These are phyloP conservation scores for Myzus persicae DNA, from an alignment of 1,140 invertebrate species.

Conservation along the genomic window DNA sequence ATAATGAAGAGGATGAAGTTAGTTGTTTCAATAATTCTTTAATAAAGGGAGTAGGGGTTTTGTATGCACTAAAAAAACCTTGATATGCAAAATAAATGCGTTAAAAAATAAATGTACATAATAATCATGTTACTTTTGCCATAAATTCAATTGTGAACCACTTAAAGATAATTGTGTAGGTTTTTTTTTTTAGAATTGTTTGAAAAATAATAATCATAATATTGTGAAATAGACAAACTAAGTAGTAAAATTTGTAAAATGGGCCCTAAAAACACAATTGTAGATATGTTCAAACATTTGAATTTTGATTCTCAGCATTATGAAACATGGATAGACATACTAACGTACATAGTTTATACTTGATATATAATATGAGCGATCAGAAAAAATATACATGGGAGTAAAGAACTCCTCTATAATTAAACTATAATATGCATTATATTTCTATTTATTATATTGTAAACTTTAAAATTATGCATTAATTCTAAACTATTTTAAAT, in stretches of 20 bases:
- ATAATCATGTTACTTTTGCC: no score
- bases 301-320: no score
- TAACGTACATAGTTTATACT: no score
- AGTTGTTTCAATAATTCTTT: not conserved
- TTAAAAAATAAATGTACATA: not conserved
- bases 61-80: not conserved
- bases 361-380: not conserved
- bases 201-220: not conserved
- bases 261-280: no score
- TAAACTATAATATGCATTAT: not conserved
- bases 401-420: no score
- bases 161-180: no score
- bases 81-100: not conserved
- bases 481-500: constrained; percentile 8
- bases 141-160: no score
- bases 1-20: constrained; percentile 28
- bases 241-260: no score
- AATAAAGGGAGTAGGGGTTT: not conserved
- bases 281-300: no score
- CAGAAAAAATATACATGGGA: no score
- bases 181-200: no score
- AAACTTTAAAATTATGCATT: not conserved
- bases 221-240: not conserved
- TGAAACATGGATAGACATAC: no score
- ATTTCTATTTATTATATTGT: not conserved